Conservation (phyloP, 2,797 vertebrate species). For the Poeciliopsis presidionis region DNA sequence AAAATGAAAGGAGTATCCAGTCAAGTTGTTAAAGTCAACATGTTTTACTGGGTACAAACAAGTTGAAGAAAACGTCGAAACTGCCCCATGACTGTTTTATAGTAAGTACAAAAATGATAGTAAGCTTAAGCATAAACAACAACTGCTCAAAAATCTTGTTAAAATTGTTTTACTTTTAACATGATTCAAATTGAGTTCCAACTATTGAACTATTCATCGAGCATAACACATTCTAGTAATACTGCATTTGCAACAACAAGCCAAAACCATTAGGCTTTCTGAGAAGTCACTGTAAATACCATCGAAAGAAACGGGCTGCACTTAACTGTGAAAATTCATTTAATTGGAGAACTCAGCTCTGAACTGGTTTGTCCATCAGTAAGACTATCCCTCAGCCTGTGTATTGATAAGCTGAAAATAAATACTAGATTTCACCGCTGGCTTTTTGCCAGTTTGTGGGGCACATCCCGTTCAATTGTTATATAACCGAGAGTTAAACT, state of each 20-base stretch:
- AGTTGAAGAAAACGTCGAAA: not conserved
- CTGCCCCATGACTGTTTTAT: not conserved
- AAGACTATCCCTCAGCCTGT: conserved; percentile 20
- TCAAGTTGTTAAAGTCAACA: not conserved
- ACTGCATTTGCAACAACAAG: conserved; percentile 2
- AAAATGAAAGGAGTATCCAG: not conserved
- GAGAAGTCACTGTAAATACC: not conserved
- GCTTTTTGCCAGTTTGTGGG: conserved; percentile 25
- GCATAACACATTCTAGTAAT: not conserved
- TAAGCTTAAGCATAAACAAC: not conserved
- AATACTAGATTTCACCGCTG: conserved; percentile 42
- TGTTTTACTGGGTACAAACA: not conserved
- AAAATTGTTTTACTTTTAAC: not conserved
- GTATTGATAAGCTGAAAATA: conserved; percentile 41
- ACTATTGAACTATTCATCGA: not conserved
- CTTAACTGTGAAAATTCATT: not conserved
- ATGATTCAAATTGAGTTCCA: not conserved
- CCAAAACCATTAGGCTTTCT: not conserved
- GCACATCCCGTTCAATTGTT: conserved; percentile 34
- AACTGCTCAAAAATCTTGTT: not conserved
- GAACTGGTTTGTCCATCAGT: conserved; percentile 1
- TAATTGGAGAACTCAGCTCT: conserved; percentile 1
- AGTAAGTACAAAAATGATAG: not conserved
- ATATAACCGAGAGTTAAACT: conserved; percentile 47
- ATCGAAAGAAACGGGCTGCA: not conserved